A percentile compares a stretch with the other conserved stretches of the same genome.
Conservation (phyloP, 2,797 vertebrate species). For the Cygnus olor region DNA sequence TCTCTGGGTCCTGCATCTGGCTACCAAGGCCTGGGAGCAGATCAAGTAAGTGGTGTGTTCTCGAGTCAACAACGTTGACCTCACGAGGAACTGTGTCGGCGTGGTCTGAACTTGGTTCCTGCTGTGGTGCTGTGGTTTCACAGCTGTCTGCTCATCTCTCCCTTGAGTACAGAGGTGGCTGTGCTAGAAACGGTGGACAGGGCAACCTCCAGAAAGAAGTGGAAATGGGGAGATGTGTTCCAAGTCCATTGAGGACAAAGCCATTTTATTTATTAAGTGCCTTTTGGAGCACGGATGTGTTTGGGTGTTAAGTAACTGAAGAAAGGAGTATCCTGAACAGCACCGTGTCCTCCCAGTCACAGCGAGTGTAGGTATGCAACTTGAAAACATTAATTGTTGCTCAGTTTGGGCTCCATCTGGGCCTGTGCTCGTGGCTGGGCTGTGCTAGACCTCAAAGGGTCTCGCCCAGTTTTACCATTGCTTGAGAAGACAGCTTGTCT, state of each 20-base stretch:
- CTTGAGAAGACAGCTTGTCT: neutral
- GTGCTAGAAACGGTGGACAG: neutral
- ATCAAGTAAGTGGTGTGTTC: conserved; percentile 85
- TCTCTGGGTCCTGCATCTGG: conserved; percentile 95
- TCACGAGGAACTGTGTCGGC: neutral
- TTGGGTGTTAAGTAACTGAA: neutral
- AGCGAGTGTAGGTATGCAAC: neutral
- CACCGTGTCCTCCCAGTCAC: accelerated
- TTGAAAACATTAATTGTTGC: neutral
- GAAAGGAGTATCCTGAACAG: neutral
- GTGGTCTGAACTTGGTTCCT: neutral
- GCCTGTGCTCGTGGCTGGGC: neutral
- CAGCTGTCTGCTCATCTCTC: neutral
- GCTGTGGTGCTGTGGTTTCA: neutral
- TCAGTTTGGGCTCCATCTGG: neutral
- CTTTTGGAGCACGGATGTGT: neutral
- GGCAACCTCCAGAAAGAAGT: neutral
- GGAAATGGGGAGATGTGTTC: neutral
- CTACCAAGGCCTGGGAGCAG: conserved; percentile 91
- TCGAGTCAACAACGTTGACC: neutral
- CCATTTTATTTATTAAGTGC: neutral
- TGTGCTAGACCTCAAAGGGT: neutral
- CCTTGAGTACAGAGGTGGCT: neutral
- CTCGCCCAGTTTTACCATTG: accelerated
- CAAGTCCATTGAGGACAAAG: neutral